Conservation (phyloP, 2,797 vertebrate genomes). For the Microhierax caerulescens region DNA sequence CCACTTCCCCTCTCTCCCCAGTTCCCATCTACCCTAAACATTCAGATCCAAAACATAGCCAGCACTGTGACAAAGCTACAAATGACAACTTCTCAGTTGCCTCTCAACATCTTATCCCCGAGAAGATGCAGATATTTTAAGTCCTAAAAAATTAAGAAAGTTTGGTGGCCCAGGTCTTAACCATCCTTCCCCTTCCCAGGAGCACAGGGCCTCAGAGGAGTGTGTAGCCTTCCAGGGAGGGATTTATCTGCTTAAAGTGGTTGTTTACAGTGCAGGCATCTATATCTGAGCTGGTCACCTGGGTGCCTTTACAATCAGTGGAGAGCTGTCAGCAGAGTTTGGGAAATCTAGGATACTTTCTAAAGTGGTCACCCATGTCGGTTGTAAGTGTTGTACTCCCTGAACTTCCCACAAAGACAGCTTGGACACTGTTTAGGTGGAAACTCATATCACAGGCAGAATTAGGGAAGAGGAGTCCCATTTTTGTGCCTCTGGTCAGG, state of each 20-base stretch:
- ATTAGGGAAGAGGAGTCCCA: neutral
- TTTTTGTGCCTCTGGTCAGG: neutral
- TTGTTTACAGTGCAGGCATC: neutral
- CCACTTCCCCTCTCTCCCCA: neutral
- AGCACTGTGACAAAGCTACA: neutral
- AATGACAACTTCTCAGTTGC: neutral
- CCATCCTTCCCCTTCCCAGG: neutral
- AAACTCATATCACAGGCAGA: neutral
- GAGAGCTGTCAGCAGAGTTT: neutral
- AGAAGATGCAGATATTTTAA: neutral
- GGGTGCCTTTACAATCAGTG: neutral
- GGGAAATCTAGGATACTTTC: neutral
- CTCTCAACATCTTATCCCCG: neutral
- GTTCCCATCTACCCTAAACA: neutral
- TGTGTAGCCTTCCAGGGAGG: neutral
- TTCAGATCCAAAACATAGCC: neutral
- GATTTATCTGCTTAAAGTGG: conserved; percentile 19
- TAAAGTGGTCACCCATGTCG: neutral
- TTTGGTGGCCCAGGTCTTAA: neutral
- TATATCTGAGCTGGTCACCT: conserved; percentile 31
- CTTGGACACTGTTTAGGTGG: neutral
- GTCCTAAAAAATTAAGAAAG: neutral
- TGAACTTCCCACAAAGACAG: neutral
- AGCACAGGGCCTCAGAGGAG: neutral
- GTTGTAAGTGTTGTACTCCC: neutral